Percentiles rank a stretch among this genome's conserved stretches.
phyloP scores from a whole-genome alignment of 2,888 invertebrate genomes.

The Dicycla oo region DNA sequence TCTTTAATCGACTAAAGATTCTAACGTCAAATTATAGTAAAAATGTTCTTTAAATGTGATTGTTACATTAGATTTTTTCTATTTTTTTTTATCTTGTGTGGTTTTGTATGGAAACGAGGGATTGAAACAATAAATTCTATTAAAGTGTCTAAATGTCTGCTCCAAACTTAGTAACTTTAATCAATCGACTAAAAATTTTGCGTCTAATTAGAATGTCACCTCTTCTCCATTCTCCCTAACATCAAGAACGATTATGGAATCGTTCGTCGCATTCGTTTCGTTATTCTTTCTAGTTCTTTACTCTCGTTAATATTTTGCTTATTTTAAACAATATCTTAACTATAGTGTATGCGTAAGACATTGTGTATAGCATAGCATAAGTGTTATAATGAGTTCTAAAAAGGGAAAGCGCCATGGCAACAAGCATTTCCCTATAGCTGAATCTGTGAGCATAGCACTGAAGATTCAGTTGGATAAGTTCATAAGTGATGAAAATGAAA shows the following conservation, averaged over 20 bases:
- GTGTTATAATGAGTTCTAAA: conserved; percentile 82
- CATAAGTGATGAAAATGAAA: conserved; percentile 86
- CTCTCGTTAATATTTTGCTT: conserved; percentile 48
- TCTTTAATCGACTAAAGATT: background rate
- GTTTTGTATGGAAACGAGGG: background rate
- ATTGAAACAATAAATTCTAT: background rate
- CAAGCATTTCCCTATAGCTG: conserved; percentile 87
- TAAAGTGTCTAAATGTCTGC: background rate
- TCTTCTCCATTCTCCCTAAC: conserved; percentile 27
- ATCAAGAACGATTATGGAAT: conserved; percentile 15
- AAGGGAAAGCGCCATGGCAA: conserved; percentile 84
- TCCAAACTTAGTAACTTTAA: background rate
- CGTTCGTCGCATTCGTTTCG: conserved; percentile 38
- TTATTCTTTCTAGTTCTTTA: conserved; percentile 49
- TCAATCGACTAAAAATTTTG: conserved; percentile 26
- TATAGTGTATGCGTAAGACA: conserved; percentile 32
- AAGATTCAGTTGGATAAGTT: conserved; percentile 88
- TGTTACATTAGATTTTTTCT: background rate
- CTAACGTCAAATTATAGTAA: background rate
- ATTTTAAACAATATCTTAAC: conserved; percentile 57
- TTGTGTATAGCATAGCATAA: conserved; percentile 27
- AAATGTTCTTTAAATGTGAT: background rate
- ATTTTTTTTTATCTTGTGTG: background rate
- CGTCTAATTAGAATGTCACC: background rate
- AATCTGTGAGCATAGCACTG: conserved; percentile 87